A percentile compares a stretch with the other conserved stretches of the same genome.
phyloP scores from a whole-genome alignment of 2,113 vertebrate genomes.

The Arvicanthis niloticus region DNA sequence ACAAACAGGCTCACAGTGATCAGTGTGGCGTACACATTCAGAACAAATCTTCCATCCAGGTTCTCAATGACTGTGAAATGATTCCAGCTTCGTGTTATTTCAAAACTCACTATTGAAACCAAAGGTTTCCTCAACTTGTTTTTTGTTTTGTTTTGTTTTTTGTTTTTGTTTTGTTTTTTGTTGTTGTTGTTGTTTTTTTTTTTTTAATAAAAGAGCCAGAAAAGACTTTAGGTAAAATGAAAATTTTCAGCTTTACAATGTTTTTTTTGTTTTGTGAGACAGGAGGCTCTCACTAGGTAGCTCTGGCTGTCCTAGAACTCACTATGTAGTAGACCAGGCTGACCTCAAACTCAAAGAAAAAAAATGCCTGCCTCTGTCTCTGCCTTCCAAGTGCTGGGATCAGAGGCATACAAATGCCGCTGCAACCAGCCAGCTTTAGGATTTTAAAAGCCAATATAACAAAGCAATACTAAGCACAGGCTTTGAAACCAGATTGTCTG shows the following conservation, averaged over 20 bases:
- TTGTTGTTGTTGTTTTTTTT: too few relatives aligned
- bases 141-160: too few relatives aligned
- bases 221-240: background rate
- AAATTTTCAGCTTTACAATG: background rate
- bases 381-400: background rate
- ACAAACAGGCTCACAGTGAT: background rate
- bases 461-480: background rate
- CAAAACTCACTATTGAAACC: slow-evolving; percentile 34
- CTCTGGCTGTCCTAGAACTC: background rate
- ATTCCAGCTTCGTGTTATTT: background rate
- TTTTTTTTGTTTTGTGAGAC: background rate
- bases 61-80: background rate
- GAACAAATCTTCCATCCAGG: background rate
- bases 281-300: background rate
- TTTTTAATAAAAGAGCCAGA: slow-evolving; percentile 41
- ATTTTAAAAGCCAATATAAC: background rate
- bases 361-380: background rate
- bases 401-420: background rate
- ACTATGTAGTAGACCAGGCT: background rate
- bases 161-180: too few relatives aligned
- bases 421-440: background rate
- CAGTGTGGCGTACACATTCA: background rate
- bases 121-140: background rate
- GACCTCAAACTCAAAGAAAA: background rate
- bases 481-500: background rate